Conservation (phyloP, 2,113 vertebrate genomes). For the Xenotilapia flavipinnis region DNA sequence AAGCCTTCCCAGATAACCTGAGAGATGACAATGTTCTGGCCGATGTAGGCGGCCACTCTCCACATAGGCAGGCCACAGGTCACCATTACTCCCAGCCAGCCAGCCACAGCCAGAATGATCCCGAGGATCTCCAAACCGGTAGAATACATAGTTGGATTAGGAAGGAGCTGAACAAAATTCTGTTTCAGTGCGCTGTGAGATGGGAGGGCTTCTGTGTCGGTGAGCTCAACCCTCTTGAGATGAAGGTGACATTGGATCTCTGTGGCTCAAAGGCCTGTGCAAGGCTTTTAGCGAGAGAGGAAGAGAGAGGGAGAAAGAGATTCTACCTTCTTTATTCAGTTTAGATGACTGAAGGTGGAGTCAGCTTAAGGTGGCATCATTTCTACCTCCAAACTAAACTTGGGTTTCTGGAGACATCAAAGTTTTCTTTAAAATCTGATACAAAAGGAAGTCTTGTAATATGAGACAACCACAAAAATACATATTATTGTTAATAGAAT, state of each 20-base stretch:
- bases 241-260: constrained; percentile 65
- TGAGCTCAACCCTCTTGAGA: constrained; percentile 48
- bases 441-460: neutral
- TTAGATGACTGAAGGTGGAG: constrained; percentile 74
- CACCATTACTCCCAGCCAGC: constrained; percentile 77
- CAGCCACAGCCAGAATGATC: constrained; percentile 73
- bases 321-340: constrained; percentile 74
- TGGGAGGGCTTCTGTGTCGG: constrained; percentile 52
- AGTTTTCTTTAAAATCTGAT: neutral
- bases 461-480: neutral
- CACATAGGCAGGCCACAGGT: constrained; percentile 78
- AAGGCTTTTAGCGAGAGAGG: constrained; percentile 40
- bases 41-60: constrained; percentile 73
- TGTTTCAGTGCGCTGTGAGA: constrained; percentile 8
- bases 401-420: neutral
- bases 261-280: constrained; percentile 28
- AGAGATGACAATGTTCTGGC: constrained; percentile 78
- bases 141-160: constrained; percentile 61
- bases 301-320: constrained; percentile 55
- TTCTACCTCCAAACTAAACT: constrained; percentile 38
- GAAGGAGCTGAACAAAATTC: neutral
- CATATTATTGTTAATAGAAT: neutral
- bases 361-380: constrained; percentile 63
- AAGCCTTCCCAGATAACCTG: constrained; percentile 80
- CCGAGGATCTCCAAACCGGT: constrained; percentile 75